A percentile compares a stretch with the other conserved stretches of the same genome.
Evolutionary conservation across 2,888 invertebrate genomes (phyloP).

Genomic region (Drosophila prostipennis): DNA sequence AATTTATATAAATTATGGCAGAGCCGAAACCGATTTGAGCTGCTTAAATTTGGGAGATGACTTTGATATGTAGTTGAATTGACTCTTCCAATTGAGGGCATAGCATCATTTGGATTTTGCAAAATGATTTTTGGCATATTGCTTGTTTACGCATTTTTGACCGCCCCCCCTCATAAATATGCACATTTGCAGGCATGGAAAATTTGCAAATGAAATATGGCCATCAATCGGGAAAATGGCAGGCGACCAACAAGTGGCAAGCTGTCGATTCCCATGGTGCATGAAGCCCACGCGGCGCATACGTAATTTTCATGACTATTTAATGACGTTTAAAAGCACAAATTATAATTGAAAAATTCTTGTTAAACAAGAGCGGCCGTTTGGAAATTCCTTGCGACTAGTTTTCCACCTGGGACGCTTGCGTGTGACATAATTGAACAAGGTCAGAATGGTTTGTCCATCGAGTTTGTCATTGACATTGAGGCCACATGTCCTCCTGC

Average conservation of each 20-base stretch:
- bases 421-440: constrained; percentile 23
- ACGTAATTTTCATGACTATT: constrained; percentile 29
- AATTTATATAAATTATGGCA: constrained; percentile 34
- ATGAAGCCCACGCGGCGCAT: constrained; percentile 19
- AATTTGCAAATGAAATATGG: constrained; percentile 56
- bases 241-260: constrained; percentile 63
- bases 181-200: constrained; percentile 50
- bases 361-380: constrained; percentile 2
- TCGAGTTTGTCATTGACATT: constrained; percentile 30
- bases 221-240: constrained; percentile 48
- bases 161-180: constrained; percentile 57
- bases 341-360: constrained; percentile 18
- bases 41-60: constrained; percentile 8
- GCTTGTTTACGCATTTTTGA: constrained; percentile 17
- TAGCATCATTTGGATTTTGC: constrained; percentile 2
- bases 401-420: constrained; percentile 1
- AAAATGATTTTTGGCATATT: constrained; percentile 37
- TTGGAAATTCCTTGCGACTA: constrained; percentile 5
- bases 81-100: constrained; percentile 5
- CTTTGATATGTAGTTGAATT: constrained; percentile 21
- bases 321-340: constrained; percentile 17
- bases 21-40: neutral
- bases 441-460: constrained; percentile 16
- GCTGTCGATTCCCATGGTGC: constrained; percentile 25
- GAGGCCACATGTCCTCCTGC: constrained; percentile 33